A percentile compares a stretch with the other conserved stretches of the same genome.
phyloP scores from a whole-genome alignment of 2,797 vertebrate species.

The Pseudomugil gertrudae region DNA sequence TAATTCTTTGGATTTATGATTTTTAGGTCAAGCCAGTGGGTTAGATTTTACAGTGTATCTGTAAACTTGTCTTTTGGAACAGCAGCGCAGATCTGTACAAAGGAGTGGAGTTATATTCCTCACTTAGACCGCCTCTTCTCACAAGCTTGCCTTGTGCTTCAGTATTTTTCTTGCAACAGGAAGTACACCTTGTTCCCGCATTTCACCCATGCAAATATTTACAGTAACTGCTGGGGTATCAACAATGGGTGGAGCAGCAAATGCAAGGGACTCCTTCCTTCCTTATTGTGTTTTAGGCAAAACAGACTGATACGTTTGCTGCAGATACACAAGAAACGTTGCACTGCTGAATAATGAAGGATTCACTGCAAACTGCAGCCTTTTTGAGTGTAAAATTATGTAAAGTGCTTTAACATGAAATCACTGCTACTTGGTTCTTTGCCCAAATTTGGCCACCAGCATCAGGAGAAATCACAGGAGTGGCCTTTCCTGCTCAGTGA shows the following conservation, averaged over 20 bases:
- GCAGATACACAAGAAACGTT: neutral
- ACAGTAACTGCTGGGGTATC: conserved; percentile 74
- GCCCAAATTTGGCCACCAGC: conserved; percentile 27
- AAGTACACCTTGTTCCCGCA: conserved; percentile 79
- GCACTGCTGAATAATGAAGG: conserved; percentile 15
- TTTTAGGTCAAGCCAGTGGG: too few relatives aligned
- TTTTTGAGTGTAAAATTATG: neutral
- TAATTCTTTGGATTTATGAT: too few relatives aligned
- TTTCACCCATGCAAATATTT: conserved; percentile 79
- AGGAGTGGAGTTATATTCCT: neutral
- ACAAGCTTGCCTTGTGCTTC: conserved; percentile 19
- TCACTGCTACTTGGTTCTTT: conserved; percentile 2
- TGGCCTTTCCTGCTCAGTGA: conserved; percentile 60
- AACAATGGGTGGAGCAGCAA: conserved; percentile 58
- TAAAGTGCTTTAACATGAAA: conserved; percentile 2
- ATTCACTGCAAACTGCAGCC: conserved; percentile 20
- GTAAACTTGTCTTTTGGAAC: conserved; percentile 9
- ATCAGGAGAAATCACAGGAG: conserved; percentile 48
- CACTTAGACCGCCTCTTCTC: conserved; percentile 28
- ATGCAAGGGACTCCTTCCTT: conserved; percentile 66
- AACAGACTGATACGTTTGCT: conserved; percentile 47
- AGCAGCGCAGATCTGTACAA: conserved; percentile 2
- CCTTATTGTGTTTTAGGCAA: conserved; percentile 51
- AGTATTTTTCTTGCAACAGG: conserved; percentile 67
- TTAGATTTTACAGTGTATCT: conserved; percentile 3